Evolutionary conservation across 2,888 invertebrate genomes (phyloP).

Genomic region (Megamerina dolium): DNA sequence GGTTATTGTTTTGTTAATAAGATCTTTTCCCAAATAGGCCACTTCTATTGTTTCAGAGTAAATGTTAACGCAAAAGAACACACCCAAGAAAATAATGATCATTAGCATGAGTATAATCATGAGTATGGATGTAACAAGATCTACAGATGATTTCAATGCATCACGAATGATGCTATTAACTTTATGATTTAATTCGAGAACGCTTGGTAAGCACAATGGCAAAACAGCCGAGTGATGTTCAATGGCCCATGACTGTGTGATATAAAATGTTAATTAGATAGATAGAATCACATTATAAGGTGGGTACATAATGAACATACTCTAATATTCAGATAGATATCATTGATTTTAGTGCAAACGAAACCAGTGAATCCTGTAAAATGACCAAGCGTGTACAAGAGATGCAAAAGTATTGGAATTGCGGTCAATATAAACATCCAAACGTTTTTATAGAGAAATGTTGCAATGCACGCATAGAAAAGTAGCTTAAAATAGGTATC

Average conservation of each 20-base stretch:
- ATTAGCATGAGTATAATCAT: constrained; percentile 82
- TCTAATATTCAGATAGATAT: constrained; percentile 28
- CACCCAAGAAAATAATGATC: constrained; percentile 68
- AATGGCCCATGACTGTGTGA: constrained; percentile 51
- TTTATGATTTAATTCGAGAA: constrained; percentile 63
- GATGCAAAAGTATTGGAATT: constrained; percentile 58
- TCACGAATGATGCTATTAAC: constrained; percentile 59
- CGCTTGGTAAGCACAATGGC: constrained; percentile 71
- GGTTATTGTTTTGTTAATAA: constrained; percentile 81
- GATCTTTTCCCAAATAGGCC: constrained; percentile 79
- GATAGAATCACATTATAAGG: not conserved
- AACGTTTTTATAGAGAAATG: constrained; percentile 80
- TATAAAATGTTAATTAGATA: too few species aligned
- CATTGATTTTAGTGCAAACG: constrained; percentile 30
- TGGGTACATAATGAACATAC: too few species aligned
- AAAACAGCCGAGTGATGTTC: constrained; percentile 59
- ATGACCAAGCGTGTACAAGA: constrained; percentile 35
- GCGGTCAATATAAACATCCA: constrained; percentile 74
- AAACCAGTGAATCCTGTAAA: constrained; percentile 41
- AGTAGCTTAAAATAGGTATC: constrained; percentile 69
- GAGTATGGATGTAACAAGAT: constrained; percentile 77
- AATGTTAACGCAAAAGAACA: constrained; percentile 69
- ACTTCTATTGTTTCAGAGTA: constrained; percentile 92
- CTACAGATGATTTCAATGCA: constrained; percentile 68
- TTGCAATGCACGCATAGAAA: constrained; percentile 74